These are phyloP conservation scores for Pedionomus torquatus DNA, from an alignment of 2,113 vertebrate genomes.

Conservation along the genomic window DNA sequence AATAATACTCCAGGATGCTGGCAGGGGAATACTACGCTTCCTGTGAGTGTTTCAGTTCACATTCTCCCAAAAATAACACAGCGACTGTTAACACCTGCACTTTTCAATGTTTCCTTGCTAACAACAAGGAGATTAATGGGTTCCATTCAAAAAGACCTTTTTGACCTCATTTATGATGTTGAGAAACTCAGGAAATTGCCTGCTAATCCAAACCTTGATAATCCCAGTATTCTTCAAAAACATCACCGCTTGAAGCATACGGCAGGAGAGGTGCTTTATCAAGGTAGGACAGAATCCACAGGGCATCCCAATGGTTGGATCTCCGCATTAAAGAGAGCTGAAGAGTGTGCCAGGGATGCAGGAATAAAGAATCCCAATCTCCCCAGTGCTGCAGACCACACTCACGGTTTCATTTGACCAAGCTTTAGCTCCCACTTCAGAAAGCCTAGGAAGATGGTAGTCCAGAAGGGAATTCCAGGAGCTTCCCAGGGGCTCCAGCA, in stretches of 20 bases:
- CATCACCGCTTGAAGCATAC: not conserved
- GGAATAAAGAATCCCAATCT: not conserved
- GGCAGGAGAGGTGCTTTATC: not conserved
- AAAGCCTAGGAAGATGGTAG: not conserved
- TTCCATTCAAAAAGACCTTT: constrained; percentile 74
- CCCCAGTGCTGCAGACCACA: not conserved
- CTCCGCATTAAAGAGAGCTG: not conserved
- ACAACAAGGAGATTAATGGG: constrained; percentile 80
- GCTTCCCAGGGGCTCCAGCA: not conserved
- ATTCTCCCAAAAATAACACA: constrained; percentile 83
- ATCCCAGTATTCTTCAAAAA: constrained; percentile 51
- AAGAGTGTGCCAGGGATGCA: not conserved
- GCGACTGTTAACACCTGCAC: constrained; percentile 81
- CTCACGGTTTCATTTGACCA: rapidly evolving
- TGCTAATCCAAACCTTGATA: constrained; percentile 73
- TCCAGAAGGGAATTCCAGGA: not conserved
- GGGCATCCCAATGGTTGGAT: not conserved
- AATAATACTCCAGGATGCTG: constrained; percentile 83
- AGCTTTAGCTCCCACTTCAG: not conserved
- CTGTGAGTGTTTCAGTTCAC: constrained; percentile 78
- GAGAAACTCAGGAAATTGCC: constrained; percentile 77
- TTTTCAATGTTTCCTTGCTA: constrained; percentile 74
- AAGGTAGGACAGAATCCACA: not conserved
- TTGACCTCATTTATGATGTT: constrained; percentile 77
- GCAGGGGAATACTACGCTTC: constrained; percentile 77